Evolutionary conservation across 2,113 vertebrate genomes (phyloP).

Genomic region (Phalacrocorax brasilianus): DNA sequence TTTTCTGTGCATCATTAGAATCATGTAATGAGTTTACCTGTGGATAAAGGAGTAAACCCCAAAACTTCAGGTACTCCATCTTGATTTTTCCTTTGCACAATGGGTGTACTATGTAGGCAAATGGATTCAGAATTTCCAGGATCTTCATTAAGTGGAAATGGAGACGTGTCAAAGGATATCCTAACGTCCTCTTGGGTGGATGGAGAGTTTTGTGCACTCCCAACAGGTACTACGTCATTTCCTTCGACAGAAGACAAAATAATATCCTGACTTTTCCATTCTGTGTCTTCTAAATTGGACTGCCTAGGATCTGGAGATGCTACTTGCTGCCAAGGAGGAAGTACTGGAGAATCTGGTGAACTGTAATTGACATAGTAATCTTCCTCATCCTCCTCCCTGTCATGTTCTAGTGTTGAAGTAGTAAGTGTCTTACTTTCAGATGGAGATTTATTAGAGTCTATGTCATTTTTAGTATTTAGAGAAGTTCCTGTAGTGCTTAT

Average conservation of each 20-base stretch:
- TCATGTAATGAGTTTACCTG: conserved; percentile 74
- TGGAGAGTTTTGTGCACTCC: conserved; percentile 42
- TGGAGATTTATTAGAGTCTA: conserved; percentile 26
- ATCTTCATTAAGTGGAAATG: conserved; percentile 46
- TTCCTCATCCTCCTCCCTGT: conserved; percentile 67
- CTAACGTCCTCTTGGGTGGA: conserved; percentile 5
- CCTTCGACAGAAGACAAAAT: conserved; percentile 57
- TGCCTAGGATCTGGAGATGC: conserved; percentile 69
- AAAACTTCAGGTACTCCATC: conserved; percentile 71
- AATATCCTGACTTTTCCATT: conserved; percentile 45
- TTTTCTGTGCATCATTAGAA: not conserved
- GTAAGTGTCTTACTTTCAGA: conserved; percentile 44
- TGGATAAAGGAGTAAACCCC: conserved; percentile 80
- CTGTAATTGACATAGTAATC: conserved; percentile 66
- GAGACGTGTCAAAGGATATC: conserved; percentile 53
- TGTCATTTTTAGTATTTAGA: conserved; percentile 19
- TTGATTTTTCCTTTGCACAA: conserved; percentile 66
- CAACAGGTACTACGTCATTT: not conserved
- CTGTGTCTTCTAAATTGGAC: conserved; percentile 49
- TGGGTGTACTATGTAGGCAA: conserved; percentile 85
- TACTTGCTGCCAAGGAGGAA: conserved; percentile 87
- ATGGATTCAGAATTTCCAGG: conserved; percentile 59
- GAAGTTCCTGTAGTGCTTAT: conserved; percentile 56
- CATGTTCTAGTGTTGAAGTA: conserved; percentile 44
- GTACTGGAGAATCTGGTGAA: conserved; percentile 81